Conservation (phyloP, 2,888 invertebrate genomes). For the Crematogaster levior region DNA sequence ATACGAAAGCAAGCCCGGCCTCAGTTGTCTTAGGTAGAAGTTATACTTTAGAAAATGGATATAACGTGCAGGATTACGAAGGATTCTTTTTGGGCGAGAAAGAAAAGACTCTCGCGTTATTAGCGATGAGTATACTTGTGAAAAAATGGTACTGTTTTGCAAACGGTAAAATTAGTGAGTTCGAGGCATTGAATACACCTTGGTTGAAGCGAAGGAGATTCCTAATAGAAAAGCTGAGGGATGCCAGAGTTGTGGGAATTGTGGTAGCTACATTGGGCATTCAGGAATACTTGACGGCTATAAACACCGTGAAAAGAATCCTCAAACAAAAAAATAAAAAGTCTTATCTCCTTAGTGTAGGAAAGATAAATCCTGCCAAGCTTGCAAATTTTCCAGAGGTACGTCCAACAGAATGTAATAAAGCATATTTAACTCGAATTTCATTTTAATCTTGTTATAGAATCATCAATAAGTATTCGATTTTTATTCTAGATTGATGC, state of each 20-base stretch:
- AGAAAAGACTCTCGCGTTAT: slow-evolving; percentile 89
- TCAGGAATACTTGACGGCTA: slow-evolving; percentile 91
- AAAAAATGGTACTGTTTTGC: slow-evolving; percentile 88
- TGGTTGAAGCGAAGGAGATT: slow-evolving; percentile 93
- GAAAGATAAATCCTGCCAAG: slow-evolving; percentile 97
- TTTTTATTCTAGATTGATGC: slow-evolving; percentile 91
- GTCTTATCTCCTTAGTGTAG: slow-evolving; percentile 96
- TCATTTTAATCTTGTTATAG: slow-evolving; percentile 6
- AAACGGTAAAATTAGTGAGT: slow-evolving; percentile 83
- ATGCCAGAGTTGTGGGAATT: slow-evolving; percentile 94
- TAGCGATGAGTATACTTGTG: slow-evolving; percentile 87
- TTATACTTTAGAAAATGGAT: slow-evolving; percentile 76
- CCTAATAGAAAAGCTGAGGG: slow-evolving; percentile 96
- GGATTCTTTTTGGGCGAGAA: slow-evolving; percentile 90
- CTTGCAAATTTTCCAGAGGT: slow-evolving; percentile 97
- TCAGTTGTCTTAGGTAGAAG: slow-evolving; percentile 77
- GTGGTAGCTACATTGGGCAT: slow-evolving; percentile 96
- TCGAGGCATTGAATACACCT: slow-evolving; percentile 86
- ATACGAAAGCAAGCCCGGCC: slow-evolving; percentile 58
- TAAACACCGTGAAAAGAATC: slow-evolving; percentile 89
- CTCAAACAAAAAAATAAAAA: slow-evolving; percentile 93
- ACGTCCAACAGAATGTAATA: slow-evolving; percentile 59
- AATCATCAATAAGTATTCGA: background rate
- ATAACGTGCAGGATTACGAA: slow-evolving; percentile 86
- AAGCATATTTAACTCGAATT: background rate